Evolutionary conservation across 2,113 vertebrate genomes (phyloP).

Genomic region (Connochaetes taurinus): DNA sequence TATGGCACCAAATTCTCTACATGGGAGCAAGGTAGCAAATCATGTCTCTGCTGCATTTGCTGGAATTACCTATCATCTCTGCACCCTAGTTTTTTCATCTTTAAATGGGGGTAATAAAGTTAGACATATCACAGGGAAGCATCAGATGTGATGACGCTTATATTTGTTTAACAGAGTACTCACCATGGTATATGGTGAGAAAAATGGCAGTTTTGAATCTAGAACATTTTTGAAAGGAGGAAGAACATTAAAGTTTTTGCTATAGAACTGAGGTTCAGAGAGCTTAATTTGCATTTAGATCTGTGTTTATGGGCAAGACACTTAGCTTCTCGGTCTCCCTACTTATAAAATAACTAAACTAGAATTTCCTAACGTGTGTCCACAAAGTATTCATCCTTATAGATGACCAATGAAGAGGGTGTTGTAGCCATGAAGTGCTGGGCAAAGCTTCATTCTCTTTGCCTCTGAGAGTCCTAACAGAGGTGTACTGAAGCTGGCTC

Average conservation of each 20-base stretch:
- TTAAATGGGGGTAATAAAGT: background rate
- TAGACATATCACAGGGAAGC: background rate
- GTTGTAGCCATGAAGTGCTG: background rate
- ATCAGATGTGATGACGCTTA: background rate
- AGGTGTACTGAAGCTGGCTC: background rate
- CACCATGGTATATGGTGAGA: rapidly evolving
- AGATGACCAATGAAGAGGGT: background rate
- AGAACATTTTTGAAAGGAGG: background rate
- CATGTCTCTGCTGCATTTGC: background rate
- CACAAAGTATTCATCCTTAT: background rate
- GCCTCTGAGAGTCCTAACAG: background rate
- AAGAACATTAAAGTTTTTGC: background rate
- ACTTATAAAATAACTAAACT: background rate
- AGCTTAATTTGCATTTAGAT: background rate
- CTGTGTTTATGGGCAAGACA: background rate
- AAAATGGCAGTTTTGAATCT: background rate
- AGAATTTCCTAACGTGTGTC: background rate
- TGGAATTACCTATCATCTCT: background rate
- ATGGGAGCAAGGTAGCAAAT: background rate
- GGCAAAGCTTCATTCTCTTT: background rate
- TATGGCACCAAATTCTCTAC: background rate
- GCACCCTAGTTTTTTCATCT: background rate
- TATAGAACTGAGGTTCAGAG: background rate
- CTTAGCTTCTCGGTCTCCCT: background rate
- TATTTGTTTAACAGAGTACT: background rate